phyloP scores from a whole-genome alignment of 2,113 vertebrate genomes.

The Mesocricetus auratus region DNA sequence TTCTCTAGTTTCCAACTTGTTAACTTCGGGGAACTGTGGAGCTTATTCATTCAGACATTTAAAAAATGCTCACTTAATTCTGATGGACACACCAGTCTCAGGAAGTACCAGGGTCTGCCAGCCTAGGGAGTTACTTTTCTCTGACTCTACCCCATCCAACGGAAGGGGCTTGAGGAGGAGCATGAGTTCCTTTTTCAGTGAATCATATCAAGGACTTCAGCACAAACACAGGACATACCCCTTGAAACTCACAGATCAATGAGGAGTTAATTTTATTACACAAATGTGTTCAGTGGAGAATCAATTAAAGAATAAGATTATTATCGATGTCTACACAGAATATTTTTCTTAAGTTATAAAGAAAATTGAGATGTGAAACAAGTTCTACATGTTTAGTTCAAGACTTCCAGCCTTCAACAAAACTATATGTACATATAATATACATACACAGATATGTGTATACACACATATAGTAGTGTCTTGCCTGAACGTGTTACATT shows the following conservation, averaged over 20 bases:
- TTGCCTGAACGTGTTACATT: not conserved
- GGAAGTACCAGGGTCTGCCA: not conserved
- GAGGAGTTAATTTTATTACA: not conserved
- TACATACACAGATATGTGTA: not conserved
- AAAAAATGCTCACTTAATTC: not conserved
- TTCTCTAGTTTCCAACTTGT: slow-evolving; percentile 44
- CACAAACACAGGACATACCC: not conserved
- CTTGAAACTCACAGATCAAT: not conserved
- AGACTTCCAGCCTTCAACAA: not conserved
- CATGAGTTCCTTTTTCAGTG: not conserved
- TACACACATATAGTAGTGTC: not conserved
- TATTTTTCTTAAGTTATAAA: slow-evolving; percentile 12
- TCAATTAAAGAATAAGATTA: not conserved
- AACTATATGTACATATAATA: not conserved
- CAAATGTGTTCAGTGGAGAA: not conserved
- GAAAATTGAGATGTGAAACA: slow-evolving; percentile 9
- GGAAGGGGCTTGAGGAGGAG: not conserved
- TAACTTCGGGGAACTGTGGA: not conserved
- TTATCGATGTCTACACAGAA: not conserved
- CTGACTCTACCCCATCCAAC: not conserved
- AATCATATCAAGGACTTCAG: not conserved
- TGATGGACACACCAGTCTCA: not conserved
- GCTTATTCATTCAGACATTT: slow-evolving; percentile 4
- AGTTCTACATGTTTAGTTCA: not conserved
- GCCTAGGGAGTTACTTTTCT: not conserved